A percentile compares a stretch with the other conserved stretches of the same genome.
phyloP scores from a whole-genome alignment of 2,113 vertebrate species.

The Lathamus discolor region DNA sequence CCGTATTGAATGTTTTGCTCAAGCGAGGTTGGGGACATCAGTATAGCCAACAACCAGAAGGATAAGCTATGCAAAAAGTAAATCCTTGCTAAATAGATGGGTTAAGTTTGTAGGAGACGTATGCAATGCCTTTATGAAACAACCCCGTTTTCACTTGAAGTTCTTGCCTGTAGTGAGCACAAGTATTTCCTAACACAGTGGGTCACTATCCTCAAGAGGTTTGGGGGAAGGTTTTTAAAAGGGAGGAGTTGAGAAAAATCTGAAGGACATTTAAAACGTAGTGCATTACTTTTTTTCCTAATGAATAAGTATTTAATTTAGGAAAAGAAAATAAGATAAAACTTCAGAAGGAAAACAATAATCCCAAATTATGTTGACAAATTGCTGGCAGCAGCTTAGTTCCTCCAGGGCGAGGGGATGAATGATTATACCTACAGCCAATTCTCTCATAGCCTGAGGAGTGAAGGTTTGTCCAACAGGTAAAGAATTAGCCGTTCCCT shows the following conservation, averaged over 20 bases:
- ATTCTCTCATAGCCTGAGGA: slow-evolving; percentile 22
- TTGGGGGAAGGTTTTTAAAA: neutral
- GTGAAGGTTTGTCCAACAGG: neutral
- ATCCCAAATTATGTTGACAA: slow-evolving; percentile 43
- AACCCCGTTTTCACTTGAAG: neutral
- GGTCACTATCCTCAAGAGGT: neutral
- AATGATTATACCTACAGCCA: slow-evolving; percentile 42
- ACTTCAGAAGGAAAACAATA: slow-evolving; percentile 45
- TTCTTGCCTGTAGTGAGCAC: neutral
- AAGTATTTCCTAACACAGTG: neutral
- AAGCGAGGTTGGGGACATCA: neutral
- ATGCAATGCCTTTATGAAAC: neutral
- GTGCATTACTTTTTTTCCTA: neutral
- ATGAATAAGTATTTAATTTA: slow-evolving; percentile 52
- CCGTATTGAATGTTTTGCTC: neutral
- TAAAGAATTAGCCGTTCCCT: neutral
- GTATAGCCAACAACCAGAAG: neutral
- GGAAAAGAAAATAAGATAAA: slow-evolving; percentile 50
- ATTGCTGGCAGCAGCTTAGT: slow-evolving; percentile 41
- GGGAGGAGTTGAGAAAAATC: neutral
- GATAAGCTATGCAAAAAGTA: neutral
- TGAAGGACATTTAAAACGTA: neutral
- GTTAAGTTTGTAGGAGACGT: neutral
- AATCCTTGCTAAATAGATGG: neutral
- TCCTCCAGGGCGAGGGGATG: slow-evolving; percentile 17